A percentile compares a stretch with the other conserved stretches of the same genome.
phyloP scores from a whole-genome alignment of 2,113 vertebrate genomes.

The Emydura subglobosa region DNA sequence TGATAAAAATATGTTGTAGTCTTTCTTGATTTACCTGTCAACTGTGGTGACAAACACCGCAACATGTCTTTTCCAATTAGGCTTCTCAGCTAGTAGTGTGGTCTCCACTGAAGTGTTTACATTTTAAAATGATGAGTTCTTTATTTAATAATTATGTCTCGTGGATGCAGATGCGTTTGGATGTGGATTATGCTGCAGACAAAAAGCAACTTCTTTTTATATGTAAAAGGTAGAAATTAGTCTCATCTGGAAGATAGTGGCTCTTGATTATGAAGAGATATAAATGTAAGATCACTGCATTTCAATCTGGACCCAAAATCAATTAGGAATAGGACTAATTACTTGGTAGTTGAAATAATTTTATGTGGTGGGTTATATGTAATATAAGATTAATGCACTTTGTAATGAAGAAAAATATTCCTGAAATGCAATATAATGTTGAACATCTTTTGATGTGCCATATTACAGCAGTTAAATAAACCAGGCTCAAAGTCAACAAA shows the following conservation, averaged over 20 bases:
- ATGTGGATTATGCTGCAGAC: background rate
- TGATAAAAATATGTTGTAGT: constrained; percentile 46
- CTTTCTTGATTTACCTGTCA: constrained; percentile 66
- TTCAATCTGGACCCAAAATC: background rate
- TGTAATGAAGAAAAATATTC: background rate
- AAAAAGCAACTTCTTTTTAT: background rate
- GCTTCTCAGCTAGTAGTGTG: constrained; percentile 39
- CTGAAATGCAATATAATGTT: background rate
- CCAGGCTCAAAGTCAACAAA: background rate
- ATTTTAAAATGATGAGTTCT: constrained; percentile 56
- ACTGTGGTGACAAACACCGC: constrained; percentile 54
- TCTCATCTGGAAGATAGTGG: background rate
- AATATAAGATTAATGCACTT: background rate
- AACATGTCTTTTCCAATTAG: constrained; percentile 52
- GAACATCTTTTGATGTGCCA: background rate
- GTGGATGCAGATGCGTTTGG: constrained; percentile 30
- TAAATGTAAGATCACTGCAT: background rate
- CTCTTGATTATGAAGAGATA: background rate
- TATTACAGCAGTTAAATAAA: background rate
- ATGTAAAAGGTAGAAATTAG: background rate
- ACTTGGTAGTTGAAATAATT: background rate
- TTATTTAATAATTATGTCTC: constrained; percentile 36
- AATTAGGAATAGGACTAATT: background rate
- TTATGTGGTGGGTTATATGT: background rate
- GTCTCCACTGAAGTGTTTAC: constrained; percentile 50